phyloP scores from a whole-genome alignment of 2,113 vertebrate species.

The Thunnus thynnus region DNA sequence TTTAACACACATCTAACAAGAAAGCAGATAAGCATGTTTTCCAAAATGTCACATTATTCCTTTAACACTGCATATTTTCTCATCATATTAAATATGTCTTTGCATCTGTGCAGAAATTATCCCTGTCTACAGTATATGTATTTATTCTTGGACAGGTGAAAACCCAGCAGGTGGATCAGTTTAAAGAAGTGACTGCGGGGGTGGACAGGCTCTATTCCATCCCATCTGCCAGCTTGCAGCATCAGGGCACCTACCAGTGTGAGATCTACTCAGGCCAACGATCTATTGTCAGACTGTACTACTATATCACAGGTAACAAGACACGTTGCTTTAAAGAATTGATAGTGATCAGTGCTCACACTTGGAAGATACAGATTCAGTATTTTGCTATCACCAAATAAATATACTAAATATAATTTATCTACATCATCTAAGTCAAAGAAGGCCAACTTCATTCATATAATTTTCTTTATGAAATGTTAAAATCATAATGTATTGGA shows the following conservation, averaged over 20 bases:
- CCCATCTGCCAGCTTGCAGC: slow-evolving; percentile 60
- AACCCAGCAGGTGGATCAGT: slow-evolving; percentile 73
- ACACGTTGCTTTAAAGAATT: too few relatives aligned
- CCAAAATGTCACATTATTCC: background rate
- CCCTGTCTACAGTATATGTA: background rate
- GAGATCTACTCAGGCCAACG: slow-evolving; percentile 77
- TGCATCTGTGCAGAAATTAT: background rate
- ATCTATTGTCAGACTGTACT: slow-evolving; percentile 81
- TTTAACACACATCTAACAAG: too few relatives aligned
- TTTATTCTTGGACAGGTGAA: slow-evolving; percentile 60
- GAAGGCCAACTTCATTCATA: background rate
- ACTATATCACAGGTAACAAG: slow-evolving; percentile 66
- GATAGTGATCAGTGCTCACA: background rate
- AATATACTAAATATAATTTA: background rate
- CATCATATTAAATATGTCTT: background rate
- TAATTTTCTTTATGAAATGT: background rate
- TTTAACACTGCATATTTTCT: background rate
- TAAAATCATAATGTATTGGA: background rate
- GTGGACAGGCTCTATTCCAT: slow-evolving; percentile 79
- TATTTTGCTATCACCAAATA: background rate
- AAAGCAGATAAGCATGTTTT: too few relatives aligned
- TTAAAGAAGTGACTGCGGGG: slow-evolving; percentile 79
- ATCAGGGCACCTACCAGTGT: slow-evolving; percentile 86
- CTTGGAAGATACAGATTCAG: background rate
- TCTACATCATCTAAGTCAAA: background rate